These are phyloP conservation scores for pig (Sus scrofa) DNA, from an alignment of 2,113 vertebrate genomes.

Conservation along the genomic window T2T-Sscrofa CM000824.6:150552501-150553000, in stretches of 20 bases:
- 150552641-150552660: background rate
- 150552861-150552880: background rate
- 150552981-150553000: background rate
- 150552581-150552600: background rate
- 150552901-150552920: background rate
- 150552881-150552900: background rate
- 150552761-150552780: background rate
- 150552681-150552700: background rate
- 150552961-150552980: background rate
- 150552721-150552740: background rate
- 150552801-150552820: background rate
- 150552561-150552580: background rate
- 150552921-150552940: background rate
- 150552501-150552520: background rate
- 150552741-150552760: background rate
- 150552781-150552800: background rate
- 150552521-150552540: background rate
- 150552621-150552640: background rate
- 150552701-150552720: background rate
- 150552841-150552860: background rate
- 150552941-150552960: background rate
- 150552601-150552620: background rate
- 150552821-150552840: background rate
- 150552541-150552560: background rate
- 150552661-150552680: background rate